These are phyloP conservation scores for Propsilocerus akamusi DNA, from an alignment of 1,140 invertebrate species.

Conservation along the genomic window DNA sequence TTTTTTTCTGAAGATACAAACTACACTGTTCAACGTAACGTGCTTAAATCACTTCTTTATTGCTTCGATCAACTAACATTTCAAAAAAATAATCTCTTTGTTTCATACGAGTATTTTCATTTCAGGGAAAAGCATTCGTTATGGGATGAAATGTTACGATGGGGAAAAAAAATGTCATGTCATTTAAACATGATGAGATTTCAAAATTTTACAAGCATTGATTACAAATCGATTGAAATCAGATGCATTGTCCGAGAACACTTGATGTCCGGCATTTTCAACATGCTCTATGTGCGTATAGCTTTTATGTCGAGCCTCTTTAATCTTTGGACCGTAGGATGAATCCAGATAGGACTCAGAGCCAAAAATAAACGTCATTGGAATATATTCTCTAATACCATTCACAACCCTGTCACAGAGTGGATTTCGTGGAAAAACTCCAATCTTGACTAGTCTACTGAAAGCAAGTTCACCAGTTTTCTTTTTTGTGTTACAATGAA, in stretches of 20 bases:
- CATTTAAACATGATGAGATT: neutral
- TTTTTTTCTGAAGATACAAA: too few relatives aligned
- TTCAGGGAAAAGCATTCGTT: too few relatives aligned
- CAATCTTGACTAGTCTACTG: constrained; percentile 9
- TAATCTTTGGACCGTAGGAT: constrained; percentile 5
- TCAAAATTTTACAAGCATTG: constrained; percentile 38
- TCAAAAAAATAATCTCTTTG: too few relatives aligned
- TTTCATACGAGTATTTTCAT: too few relatives aligned
- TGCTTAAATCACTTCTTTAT: too few relatives aligned
- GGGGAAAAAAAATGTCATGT: too few relatives aligned
- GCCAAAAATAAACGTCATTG: constrained; percentile 10
- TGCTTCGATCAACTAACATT: too few relatives aligned
- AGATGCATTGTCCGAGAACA: constrained; percentile 81
- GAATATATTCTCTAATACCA: constrained; percentile 7
- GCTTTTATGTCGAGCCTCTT: constrained; percentile 6
- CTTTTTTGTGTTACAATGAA: neutral
- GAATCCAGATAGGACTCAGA: constrained; percentile 9
- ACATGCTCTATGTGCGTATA: constrained; percentile 18
- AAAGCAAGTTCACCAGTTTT: constrained; percentile 10
- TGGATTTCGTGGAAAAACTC: constrained; percentile 10
- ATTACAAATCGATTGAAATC: constrained; percentile 71
- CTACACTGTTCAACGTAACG: too few relatives aligned
- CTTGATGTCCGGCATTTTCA: constrained; percentile 69
- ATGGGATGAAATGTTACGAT: too few relatives aligned
- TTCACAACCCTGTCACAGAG: constrained; percentile 7